Conservation (phyloP, 2,888 invertebrate genomes). For the Papilio demoleus region DNA sequence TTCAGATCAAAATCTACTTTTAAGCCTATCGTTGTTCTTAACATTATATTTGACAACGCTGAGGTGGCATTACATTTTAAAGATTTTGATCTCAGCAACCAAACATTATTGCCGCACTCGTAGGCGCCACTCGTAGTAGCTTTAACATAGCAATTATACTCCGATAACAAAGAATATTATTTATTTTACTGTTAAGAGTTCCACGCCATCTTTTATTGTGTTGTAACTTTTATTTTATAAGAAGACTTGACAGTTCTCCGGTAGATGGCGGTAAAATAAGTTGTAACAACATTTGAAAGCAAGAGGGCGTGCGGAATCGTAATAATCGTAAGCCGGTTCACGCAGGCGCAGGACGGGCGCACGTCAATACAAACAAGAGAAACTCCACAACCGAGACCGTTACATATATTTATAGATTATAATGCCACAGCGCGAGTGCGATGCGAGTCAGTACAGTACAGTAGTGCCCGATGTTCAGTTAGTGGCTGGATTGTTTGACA, state of each 20-base stretch:
- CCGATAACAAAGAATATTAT: too few species aligned
- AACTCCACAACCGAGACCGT: constrained; percentile 63
- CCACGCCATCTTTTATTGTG: constrained; percentile 1
- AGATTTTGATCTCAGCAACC: too few species aligned
- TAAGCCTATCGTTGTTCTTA: too few species aligned
- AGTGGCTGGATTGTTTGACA: constrained; percentile 73
- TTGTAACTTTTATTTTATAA: not conserved
- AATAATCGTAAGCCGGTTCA: constrained; percentile 51
- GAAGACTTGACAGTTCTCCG: not conserved
- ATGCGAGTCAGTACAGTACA: constrained; percentile 59
- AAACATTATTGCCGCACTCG: too few species aligned
- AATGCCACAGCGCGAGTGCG: constrained; percentile 59
- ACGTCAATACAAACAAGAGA: constrained; percentile 80
- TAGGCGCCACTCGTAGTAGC: too few species aligned
- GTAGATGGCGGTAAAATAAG: constrained; percentile 53
- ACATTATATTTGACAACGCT: too few species aligned
- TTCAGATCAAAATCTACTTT: too few species aligned
- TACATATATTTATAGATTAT: constrained; percentile 65
- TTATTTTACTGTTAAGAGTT: too few species aligned
- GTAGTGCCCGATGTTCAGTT: constrained; percentile 64
- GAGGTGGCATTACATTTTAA: too few species aligned
- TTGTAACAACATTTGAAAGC: constrained; percentile 42
- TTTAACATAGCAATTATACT: too few species aligned
- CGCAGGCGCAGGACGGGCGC: constrained; percentile 64
- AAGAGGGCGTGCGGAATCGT: constrained; percentile 53